Evolutionary conservation across 2,797 vertebrate species (phyloP).

Genomic region (Helostoma temminkii): DNA sequence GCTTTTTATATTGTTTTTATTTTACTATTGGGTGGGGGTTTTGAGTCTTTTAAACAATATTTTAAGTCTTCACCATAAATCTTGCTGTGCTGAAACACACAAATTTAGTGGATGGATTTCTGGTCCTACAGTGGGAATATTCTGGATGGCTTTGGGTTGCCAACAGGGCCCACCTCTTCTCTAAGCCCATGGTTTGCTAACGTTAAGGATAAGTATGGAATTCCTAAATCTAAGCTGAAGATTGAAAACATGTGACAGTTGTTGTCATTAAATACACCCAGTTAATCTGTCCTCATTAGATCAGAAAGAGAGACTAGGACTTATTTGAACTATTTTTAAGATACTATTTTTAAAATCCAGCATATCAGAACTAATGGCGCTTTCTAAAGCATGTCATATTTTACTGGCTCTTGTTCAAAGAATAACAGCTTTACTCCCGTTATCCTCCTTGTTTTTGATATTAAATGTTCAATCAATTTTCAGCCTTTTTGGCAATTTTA

Average conservation of each 20-base stretch:
- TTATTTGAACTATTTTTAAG: no score
- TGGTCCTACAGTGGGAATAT: neutral
- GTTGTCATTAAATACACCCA: neutral
- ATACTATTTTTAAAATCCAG: no score
- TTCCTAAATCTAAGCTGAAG: neutral
- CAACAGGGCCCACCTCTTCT: neutral
- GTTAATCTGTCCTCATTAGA: no score
- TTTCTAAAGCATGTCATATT: no score
- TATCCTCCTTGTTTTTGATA: no score
- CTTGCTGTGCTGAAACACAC: neutral
- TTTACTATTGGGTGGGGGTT: neutral
- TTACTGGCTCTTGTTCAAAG: no score
- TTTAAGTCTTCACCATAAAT: neutral
- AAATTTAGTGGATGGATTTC: constrained; percentile 20
- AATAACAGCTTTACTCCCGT: no score
- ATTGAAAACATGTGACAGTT: neutral
- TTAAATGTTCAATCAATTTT: no score
- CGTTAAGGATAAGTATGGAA: neutral
- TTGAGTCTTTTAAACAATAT: neutral
- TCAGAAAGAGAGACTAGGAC: no score
- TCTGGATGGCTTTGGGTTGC: neutral
- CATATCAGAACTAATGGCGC: no score
- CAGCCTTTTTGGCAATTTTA: no score
- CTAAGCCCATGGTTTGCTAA: neutral
- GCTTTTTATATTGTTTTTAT: constrained; percentile 22